Base-by-base conservation (phyloP, 2,888 invertebrate species). In the Pardosa pseudoannulata region DNA sequence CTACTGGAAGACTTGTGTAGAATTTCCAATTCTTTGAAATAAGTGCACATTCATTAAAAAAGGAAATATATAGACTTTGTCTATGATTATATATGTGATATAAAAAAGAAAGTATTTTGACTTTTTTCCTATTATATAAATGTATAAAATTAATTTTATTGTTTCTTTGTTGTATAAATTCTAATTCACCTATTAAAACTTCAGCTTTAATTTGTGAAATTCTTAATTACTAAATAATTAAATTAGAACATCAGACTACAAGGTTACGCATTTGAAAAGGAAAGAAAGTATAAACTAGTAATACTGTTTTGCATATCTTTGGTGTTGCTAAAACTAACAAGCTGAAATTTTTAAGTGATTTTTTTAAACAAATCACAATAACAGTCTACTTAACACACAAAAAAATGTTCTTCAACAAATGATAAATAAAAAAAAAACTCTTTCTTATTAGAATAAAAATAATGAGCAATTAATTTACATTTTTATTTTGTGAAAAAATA, bases 1-100 rank as follows among this genome's bases (percentile, higher is more conserved):
- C 83, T 85, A 85, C 83, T 85, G 83, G 83, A 85, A 85, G 83
- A 85, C 83, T 65, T 39, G 31, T 75, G 11, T 41, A 62, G 56
- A 72, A 85, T 72, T 78, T 78, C 65, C 50, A 68, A 67, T 67
- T 67, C 56, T 73, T 46, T 67, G 39, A 29, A 72, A 50, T 16
- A 65, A 65, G 83, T 85, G 78, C 78, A 78, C 76, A 78, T 65
- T 72, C 65, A 56, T 68, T 62, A 31, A 39, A 41, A 50, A 70
- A 75, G 29, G 50, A 31, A 81, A 41, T 71, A 46, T 70, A 85
- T 32, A 73, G 36, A 83, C 36, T 32, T 72, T 50, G 50, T 68
- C 68, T 36, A 27, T 36, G 36, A 68, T 36, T 68, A 67, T 31
- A 36, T 36, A 23, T 68, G 13, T 67, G 19, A 56, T 50, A 71